A percentile compares a stretch with the other conserved stretches of the same genome.
Conservation (phyloP, 2,888 invertebrate genomes). For the Pycnomerus fuliginosus region DNA sequence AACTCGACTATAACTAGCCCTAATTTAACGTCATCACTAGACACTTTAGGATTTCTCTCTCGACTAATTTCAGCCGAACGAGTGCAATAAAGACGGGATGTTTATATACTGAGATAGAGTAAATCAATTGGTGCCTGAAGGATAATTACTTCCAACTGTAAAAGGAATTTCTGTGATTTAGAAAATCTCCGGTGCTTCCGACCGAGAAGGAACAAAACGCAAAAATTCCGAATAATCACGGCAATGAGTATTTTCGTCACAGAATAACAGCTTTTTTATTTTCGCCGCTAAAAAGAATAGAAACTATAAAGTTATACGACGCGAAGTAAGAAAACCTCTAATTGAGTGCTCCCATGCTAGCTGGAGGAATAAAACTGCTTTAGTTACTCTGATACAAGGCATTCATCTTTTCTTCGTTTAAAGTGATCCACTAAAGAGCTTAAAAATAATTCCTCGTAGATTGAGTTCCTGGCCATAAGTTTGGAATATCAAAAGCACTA, state of each 20-base stretch:
- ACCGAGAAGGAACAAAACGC: too few relatives aligned
- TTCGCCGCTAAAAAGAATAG: too few relatives aligned
- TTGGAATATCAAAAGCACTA: constrained; percentile 17
- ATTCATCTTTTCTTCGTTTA: constrained; percentile 19
- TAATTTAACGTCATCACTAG: constrained; percentile 33
- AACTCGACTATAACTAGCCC: constrained; percentile 36
- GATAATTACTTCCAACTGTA: constrained; percentile 24
- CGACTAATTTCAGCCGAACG: constrained; percentile 21
- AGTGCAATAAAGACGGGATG: constrained; percentile 29
- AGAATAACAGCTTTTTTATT: too few relatives aligned
- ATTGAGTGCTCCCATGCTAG: constrained; percentile 9
- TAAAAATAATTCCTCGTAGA: constrained; percentile 24
- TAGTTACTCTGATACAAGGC: constrained; percentile 15
- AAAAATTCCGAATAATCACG: too few relatives aligned
- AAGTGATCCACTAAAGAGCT: constrained; percentile 20
- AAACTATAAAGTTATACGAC: constrained; percentile 12
- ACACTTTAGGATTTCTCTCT: constrained; percentile 29
- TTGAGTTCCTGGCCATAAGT: constrained; percentile 19
- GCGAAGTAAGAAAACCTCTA: constrained; percentile 7
- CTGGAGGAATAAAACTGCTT: constrained; percentile 5
- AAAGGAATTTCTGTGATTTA: constrained; percentile 24
- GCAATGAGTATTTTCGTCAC: too few relatives aligned
- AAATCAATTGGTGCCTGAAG: constrained; percentile 26
- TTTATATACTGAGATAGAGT: constrained; percentile 24
- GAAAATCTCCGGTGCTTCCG: constrained; percentile 22